phyloP scores from a whole-genome alignment of 2,797 vertebrate species.

The Bradypodion ventrale region DNA sequence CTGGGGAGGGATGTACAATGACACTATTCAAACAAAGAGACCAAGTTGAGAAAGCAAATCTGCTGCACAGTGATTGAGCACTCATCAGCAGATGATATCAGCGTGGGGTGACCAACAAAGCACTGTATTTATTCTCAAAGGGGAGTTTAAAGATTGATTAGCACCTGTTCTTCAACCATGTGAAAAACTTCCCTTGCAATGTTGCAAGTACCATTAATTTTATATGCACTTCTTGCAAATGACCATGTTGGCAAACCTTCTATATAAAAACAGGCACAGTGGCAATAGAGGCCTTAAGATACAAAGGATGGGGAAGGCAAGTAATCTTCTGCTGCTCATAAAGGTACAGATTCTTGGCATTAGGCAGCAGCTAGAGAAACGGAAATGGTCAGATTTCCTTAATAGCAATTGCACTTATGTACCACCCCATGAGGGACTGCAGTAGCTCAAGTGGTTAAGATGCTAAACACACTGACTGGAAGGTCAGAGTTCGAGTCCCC shows the following conservation, averaged over 20 bases:
- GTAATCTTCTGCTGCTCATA: background rate
- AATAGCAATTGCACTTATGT: too few relatives aligned
- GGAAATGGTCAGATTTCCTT: background rate
- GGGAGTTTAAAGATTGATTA: slow-evolving; percentile 19
- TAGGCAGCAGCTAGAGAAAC: background rate
- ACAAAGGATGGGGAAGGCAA: background rate
- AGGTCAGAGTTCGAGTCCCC: too few relatives aligned
- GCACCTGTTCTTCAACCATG: background rate
- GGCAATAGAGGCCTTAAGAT: background rate
- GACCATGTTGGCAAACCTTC: background rate
- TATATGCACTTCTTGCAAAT: background rate
- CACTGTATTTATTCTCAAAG: background rate
- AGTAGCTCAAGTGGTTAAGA: too few relatives aligned
- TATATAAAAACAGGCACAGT: background rate
- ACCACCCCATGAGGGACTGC: too few relatives aligned
- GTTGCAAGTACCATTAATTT: background rate
- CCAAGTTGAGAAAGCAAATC: background rate
- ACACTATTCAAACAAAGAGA: background rate
- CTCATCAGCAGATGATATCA: background rate
- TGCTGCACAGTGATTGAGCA: background rate
- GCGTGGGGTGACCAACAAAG: background rate
- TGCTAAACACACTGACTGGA: too few relatives aligned
- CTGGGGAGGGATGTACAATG: background rate
- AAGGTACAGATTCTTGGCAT: background rate
- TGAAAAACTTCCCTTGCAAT: background rate